Base-by-base conservation (phyloP, 2,797 vertebrate species). In the Parauchenoglanis ngamensis region DNA sequence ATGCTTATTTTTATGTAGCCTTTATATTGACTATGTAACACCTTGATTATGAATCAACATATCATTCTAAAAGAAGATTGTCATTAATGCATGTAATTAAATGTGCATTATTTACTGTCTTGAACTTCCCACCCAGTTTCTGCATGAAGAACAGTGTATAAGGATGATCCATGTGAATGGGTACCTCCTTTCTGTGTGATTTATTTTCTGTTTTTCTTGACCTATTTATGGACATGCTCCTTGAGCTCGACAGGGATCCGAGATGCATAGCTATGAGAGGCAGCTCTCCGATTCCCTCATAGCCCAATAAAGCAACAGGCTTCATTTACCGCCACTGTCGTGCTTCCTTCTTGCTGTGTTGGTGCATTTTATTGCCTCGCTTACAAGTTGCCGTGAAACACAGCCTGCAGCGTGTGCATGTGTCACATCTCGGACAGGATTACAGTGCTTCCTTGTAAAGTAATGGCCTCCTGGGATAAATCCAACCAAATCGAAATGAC, bases 221-320 rank as follows among this genome's bases (percentile, higher is more conserved):
- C 92, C 89, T 93, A 89, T 93, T 93, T 90, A 76, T 87, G 84
- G 82, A 87, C 0, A 8, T 46, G 31, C 83, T 35, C n/a, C 44
- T 67, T 89, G 86, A 86, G 83, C 76, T 83, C 78, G 90, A 86
- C 77, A 87, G 86, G 92, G 91, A 88, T 88, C 79, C 76, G 84
- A 88, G 87, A 89, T 56, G 35, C 91, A 94, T 93, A 89, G 90
- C 92, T 89, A 44, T 89, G 89, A 90, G 65, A 79, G 90, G 87
- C 89, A 52, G 93, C 92, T 95, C 94, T 95, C 94, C 93, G 92
- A 92, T 94, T 94, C 92, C 94, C 93, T 93, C 92, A 89, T 93
- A 89, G 87, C 93, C 94, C 94, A 95, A 94, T 93, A 94, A 95
- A 94, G 95, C 90, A 94, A 93, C 94, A 90, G 91, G 93, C 92